These are phyloP conservation scores for Eumeta japonica DNA, from an alignment of 1,140 invertebrate species.

Conservation along the genomic window DNA sequence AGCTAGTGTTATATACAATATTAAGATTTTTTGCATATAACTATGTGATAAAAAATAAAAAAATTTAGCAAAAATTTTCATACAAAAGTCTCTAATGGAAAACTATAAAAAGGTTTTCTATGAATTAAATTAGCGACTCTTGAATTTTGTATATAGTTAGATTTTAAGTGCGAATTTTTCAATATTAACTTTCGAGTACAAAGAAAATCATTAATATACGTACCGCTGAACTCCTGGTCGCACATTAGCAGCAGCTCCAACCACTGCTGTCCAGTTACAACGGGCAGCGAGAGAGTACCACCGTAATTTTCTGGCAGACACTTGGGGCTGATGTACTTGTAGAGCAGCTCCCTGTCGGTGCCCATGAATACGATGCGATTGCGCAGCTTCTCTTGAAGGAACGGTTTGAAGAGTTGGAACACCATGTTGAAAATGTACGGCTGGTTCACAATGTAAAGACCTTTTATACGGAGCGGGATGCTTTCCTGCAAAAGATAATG, in stretches of 20 bases:
- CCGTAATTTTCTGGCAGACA: conserved; percentile 77
- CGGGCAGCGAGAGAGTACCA: conserved; percentile 68
- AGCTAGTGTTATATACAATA: no score
- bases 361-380: conserved; percentile 81
- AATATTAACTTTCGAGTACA: no score
- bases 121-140: no score
- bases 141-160: no score
- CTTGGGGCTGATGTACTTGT: conserved; percentile 76
- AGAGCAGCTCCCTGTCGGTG: conserved; percentile 75
- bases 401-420: conserved; percentile 83
- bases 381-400: conserved; percentile 75
- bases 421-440: conserved; percentile 86
- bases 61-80: no score
- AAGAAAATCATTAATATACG: no score
- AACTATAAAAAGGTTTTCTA: no score
- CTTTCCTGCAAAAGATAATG: conserved; percentile 64
- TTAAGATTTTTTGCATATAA: no score
- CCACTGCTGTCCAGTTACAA: conserved; percentile 70
- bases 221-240: conserved; percentile 74
- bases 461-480: conserved; percentile 79
- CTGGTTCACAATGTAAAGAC: conserved; percentile 84
- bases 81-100: no score
- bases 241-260: conserved; percentile 67
- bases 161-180: no score
- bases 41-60: no score